Conservation (phyloP, 2,888 invertebrate species). For the Chydorus sphaericus region DNA sequence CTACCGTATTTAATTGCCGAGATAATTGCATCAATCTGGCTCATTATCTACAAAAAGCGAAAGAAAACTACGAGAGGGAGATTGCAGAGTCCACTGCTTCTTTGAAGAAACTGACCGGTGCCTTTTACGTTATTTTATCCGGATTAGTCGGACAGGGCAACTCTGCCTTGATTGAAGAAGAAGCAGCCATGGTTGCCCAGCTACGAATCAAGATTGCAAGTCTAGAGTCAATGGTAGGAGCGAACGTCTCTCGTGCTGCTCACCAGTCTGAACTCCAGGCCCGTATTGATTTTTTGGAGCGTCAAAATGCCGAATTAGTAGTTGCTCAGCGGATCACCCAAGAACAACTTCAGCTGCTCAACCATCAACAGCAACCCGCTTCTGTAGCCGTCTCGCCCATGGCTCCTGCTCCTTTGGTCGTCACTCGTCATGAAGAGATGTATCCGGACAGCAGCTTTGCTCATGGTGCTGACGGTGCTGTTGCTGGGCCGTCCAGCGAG, state of each 20-base stretch:
- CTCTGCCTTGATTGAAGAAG: not conserved
- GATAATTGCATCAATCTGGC: not conserved
- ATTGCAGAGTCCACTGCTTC: conserved; percentile 32
- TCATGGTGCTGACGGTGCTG: not conserved
- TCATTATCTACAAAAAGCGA: conserved; percentile 24
- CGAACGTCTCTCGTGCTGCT: conserved; percentile 32
- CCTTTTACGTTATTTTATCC: conserved; percentile 42
- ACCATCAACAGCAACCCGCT: conserved; percentile 20
- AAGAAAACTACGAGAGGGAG: conserved; percentile 35
- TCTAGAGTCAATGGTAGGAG: conserved; percentile 29
- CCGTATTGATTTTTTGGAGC: conserved; percentile 50
- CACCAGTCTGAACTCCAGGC: conserved; percentile 55
- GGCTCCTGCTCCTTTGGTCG: not conserved
- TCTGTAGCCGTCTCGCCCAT: conserved; percentile 1
- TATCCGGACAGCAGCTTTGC: not conserved
- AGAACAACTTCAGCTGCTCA: conserved; percentile 22
- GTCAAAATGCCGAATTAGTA: conserved; percentile 50
- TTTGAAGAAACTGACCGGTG: conserved; percentile 45
- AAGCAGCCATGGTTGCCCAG: conserved; percentile 27
- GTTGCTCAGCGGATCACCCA: conserved; percentile 42
- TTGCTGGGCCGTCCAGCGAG: too few species aligned
- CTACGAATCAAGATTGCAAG: conserved; percentile 32
- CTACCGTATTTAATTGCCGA: not conserved
- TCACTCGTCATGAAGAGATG: not conserved
- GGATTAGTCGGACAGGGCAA: not conserved